Evolutionary conservation across 2,888 invertebrate genomes (phyloP).

Genomic region (Chrysomela aeneicollis): DNA sequence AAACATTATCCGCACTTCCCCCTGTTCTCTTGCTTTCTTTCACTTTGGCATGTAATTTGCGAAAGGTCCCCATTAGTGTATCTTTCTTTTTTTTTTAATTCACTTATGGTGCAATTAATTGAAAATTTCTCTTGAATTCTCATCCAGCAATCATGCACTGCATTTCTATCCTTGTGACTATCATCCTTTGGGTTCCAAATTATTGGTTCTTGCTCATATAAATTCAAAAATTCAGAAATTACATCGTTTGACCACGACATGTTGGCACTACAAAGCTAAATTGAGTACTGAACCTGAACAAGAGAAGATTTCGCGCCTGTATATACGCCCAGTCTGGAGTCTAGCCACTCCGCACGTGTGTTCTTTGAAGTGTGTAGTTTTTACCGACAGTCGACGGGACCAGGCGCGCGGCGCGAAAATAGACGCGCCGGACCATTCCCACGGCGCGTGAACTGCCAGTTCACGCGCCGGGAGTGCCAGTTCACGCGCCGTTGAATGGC

Average conservation of each 20-base stretch:
- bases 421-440: too few relatives aligned
- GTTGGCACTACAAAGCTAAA: too few relatives aligned
- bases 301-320: too few relatives aligned
- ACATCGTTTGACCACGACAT: conserved; percentile 55
- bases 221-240: conserved; percentile 61
- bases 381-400: too few relatives aligned
- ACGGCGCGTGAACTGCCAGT: too few relatives aligned
- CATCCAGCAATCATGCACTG: conserved; percentile 10
- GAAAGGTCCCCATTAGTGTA: conserved; percentile 50
- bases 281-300: too few relatives aligned
- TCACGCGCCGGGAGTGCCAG: too few relatives aligned
- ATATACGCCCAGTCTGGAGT: too few relatives aligned
- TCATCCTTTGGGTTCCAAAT: conserved; percentile 37
- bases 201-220: conserved; percentile 60
- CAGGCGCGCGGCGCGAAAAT: too few relatives aligned
- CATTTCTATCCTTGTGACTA: conserved; percentile 18
- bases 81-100: conserved; percentile 21
- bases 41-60: background rate
- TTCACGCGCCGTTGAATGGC: too few relatives aligned
- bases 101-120: background rate
- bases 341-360: too few relatives aligned
- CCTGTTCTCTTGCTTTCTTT: conserved; percentile 9
- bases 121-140: conserved; percentile 11
- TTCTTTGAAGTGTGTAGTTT: too few relatives aligned
- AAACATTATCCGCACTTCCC: background rate